Percentiles rank a stretch among this genome's conserved stretches.
phyloP scores from a whole-genome alignment of 1,140 invertebrate species.

The Megathymus violae region DNA sequence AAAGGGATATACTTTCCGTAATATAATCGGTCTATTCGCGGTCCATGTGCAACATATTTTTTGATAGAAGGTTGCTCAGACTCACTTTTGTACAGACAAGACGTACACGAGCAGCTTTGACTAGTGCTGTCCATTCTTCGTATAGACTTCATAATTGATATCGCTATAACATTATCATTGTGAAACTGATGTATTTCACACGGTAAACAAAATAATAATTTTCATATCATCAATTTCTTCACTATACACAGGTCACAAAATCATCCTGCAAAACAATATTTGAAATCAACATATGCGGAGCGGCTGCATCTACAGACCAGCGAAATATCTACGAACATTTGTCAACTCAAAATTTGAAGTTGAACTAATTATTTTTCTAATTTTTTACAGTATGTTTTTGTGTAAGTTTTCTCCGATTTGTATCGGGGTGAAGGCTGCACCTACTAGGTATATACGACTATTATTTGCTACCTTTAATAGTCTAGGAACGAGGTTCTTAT shows the following conservation, averaged over 20 bases:
- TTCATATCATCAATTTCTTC: conserved; percentile 8
- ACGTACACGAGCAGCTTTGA: conserved; percentile 50
- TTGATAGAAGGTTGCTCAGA: conserved; percentile 44
- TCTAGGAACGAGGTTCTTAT: no score
- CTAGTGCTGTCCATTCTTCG: conserved; percentile 15
- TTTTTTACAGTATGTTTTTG: no score
- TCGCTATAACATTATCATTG: conserved; percentile 24
- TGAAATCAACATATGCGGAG: no score
- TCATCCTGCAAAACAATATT: not conserved
- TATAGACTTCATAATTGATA: conserved; percentile 45
- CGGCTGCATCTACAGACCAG: no score
- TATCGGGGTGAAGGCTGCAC: no score
- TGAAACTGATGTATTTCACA: not conserved
- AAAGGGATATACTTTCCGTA: conserved; percentile 53
- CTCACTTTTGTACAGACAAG: conserved; percentile 47
- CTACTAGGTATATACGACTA: no score
- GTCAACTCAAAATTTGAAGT: no score
- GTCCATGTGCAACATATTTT: conserved; percentile 40
- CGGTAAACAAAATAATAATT: conserved; percentile 4
- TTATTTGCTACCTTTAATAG: no score
- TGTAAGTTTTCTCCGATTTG: no score
- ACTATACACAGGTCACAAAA: conserved; percentile 4
- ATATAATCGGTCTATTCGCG: conserved; percentile 51
- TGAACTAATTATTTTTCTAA: no score
- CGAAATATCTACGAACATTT: no score